A percentile compares a stretch with the other conserved stretches of the same genome.
Conservation (phyloP, 1,140 invertebrate species). For the Apis laboriosa region DNA sequence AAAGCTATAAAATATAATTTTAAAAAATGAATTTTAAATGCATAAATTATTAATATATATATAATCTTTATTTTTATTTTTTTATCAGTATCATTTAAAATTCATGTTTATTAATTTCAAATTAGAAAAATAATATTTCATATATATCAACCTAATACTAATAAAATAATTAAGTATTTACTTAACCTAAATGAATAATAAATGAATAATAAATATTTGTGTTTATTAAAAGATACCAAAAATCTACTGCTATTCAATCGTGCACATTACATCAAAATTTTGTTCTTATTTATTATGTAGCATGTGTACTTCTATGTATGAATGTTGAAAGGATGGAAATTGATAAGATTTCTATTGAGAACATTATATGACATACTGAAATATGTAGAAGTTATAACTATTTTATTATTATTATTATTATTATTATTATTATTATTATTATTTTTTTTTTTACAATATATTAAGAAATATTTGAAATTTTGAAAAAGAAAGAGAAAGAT, state of each 20-base stretch:
- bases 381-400: neutral
- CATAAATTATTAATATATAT: neutral
- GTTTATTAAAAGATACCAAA: constrained; percentile 31
- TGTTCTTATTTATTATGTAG: constrained; percentile 48
- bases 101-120: neutral
- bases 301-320: constrained; percentile 48
- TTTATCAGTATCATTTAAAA: neutral
- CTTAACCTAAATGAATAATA: neutral
- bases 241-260: constrained; percentile 64
- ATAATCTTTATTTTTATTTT: neutral
- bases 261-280: constrained; percentile 49
- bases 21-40: neutral
- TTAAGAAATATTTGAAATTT: no score
- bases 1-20: constrained; percentile 30
- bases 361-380: neutral
- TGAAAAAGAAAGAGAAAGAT: no score
- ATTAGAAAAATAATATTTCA: neutral
- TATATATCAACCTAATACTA: neutral
- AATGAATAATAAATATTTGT: constrained; percentile 1
- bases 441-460: neutral
- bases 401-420: neutral
- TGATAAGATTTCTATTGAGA: neutral
- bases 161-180: neutral
- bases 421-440: no score
- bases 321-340: constrained; percentile 7